These are phyloP conservation scores for Penelope pileata DNA, from an alignment of 2,113 vertebrate species.

Conservation along the genomic window DNA sequence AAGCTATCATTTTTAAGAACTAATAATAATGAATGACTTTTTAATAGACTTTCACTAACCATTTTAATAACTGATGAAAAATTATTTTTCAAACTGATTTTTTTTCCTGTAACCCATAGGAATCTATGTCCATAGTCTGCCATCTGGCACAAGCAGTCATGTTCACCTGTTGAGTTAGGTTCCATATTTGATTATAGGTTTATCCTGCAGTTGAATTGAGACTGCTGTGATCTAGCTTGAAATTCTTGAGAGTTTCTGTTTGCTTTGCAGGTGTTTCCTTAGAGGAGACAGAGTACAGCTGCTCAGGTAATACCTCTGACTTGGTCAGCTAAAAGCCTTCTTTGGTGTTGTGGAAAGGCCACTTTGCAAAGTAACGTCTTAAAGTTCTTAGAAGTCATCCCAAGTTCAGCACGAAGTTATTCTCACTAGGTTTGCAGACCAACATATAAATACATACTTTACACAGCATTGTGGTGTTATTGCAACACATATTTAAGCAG, in stretches of 20 bases:
- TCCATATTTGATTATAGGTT: not conserved
- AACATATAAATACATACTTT: not conserved
- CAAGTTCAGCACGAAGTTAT: not conserved
- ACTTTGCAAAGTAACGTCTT: not conserved
- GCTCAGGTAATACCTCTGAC: not conserved
- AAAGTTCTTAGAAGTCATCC: not conserved
- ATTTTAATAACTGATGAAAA: not conserved
- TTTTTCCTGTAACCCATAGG: not conserved
- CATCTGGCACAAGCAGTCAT: fast-evolving
- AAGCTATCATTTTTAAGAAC: not conserved
- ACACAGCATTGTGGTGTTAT: not conserved
- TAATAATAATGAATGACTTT: not conserved
- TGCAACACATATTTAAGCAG: not conserved
- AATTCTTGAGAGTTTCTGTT: not conserved
- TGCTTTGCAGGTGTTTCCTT: not conserved
- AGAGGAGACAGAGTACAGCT: not conserved
- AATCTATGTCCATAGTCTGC: not conserved
- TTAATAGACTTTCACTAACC: not conserved
- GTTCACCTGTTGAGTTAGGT: not conserved
- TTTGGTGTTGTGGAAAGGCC: not conserved
- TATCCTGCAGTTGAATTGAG: not conserved
- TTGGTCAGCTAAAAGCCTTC: not conserved
- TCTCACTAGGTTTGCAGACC: not conserved
- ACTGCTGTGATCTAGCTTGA: not conserved
- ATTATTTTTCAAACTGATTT: not conserved